phyloP scores from a whole-genome alignment of 2,888 invertebrate species.

The Ceriagrion tenellum region DNA sequence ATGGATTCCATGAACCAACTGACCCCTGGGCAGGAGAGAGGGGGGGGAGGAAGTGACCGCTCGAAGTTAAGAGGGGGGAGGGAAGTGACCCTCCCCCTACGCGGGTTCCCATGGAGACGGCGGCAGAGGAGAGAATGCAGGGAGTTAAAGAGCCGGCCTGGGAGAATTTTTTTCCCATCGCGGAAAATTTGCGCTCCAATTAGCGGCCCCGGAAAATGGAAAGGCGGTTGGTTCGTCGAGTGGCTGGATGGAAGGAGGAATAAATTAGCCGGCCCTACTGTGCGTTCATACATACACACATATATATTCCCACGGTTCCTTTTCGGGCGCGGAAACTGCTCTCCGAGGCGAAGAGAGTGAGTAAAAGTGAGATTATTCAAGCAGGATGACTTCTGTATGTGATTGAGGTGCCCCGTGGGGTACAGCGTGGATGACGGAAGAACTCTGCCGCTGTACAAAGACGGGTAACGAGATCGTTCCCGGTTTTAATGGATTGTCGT shows the following conservation, averaged over 20 bases:
- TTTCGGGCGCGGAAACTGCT: neutral
- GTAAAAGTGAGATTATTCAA: neutral
- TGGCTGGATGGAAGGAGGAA: neutral
- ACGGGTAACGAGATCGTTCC: too few species aligned
- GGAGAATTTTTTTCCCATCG: neutral
- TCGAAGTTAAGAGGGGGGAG: neutral
- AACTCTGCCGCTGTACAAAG: too few species aligned
- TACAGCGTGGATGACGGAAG: too few species aligned
- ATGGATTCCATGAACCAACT: too few species aligned
- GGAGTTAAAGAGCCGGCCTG: neutral
- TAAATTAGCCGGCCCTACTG: neutral
- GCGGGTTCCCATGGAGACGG: too few species aligned
- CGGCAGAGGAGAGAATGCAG: too few species aligned
- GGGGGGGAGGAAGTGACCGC: neutral
- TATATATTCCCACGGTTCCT: neutral
- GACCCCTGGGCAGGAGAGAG: too few species aligned
- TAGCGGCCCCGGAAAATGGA: neutral
- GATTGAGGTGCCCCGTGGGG: too few species aligned
- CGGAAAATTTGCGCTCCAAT: slow-evolving; percentile 10
- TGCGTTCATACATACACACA: neutral
- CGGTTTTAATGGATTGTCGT: too few species aligned
- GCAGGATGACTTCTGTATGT: too few species aligned
- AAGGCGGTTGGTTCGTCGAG: neutral
- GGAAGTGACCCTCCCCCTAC: neutral
- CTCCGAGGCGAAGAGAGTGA: neutral